Conservation (phyloP, 2,797 vertebrate species). For the Dallia pectoralis region DNA sequence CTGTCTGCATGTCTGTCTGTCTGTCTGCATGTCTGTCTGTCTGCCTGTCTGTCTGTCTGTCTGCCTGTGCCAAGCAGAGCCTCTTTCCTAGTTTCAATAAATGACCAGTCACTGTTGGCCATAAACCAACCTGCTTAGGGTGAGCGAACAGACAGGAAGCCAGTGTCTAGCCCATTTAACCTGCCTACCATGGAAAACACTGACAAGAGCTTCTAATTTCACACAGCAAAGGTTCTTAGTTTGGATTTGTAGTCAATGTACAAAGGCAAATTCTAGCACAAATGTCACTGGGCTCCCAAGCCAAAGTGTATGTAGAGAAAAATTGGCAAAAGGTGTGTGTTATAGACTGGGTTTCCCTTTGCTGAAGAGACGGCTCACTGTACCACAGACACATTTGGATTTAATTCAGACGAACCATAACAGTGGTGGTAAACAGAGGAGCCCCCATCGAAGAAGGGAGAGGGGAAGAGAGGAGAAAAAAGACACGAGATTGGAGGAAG, state of each 20-base stretch:
- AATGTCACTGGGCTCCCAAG: background rate
- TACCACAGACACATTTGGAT: background rate
- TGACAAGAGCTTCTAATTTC: background rate
- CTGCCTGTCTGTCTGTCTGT: background rate
- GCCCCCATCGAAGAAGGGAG: background rate
- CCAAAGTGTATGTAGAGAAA: background rate
- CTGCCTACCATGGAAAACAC: background rate
- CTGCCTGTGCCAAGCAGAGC: background rate
- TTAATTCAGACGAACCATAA: background rate
- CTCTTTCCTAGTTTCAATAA: background rate
- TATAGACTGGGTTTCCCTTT: background rate
- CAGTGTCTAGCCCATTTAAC: background rate
- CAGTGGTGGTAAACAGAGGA: background rate
- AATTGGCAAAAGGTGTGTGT: background rate
- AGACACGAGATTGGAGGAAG: no score
- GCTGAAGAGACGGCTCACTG: background rate
- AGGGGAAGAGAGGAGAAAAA: slow-evolving; percentile 15
- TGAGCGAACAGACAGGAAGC: background rate
- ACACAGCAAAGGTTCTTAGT: background rate
- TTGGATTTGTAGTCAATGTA: background rate
- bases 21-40: background rate
- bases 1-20: background rate
- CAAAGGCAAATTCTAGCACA: background rate
- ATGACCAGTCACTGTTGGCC: background rate
- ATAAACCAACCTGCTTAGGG: background rate